Base-by-base conservation (phyloP, 2,888 invertebrate species). In the Drosophila subquinaria region DNA sequence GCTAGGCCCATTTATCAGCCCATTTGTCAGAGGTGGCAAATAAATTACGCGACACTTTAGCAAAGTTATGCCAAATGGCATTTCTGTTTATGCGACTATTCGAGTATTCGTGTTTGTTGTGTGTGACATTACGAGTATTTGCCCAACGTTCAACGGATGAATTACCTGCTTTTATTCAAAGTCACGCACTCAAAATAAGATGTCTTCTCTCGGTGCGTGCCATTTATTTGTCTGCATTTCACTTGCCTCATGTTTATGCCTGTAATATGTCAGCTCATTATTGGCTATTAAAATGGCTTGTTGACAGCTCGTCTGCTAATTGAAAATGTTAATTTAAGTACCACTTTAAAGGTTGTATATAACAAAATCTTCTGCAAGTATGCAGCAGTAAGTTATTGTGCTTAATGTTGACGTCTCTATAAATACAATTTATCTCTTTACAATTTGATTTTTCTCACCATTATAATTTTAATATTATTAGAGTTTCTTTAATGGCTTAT, bases 121-220 rank as follows among this genome's bases (percentile, higher is more conserved):
- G 15, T 59, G 42, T 50, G 53, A 53, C 73, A 72, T 62, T 72
- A 68, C 11, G 48, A 15, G 23, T 35, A 23, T 68, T 62, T 43
- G 62, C 61, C 52, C 27, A 42, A 33, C 23, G 66, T 36, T 56
- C 59, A 45, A 33, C 23, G 30, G 48, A 56, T 62, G 40, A 74
- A 77, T 73, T 75, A 66, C 78, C 74, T 67, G 67, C 50, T 43
- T 57, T 36, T 57, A 73, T 55, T 40, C 45, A 72, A 51, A 72
- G 74, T 74, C 74, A 74, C 78, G 74, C 73, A 77, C 53, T 47
- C 61, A n/a, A 23, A 77, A 55, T 77, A 57, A 72, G 78, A 61
- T 57, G 73, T 69, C 61, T 56, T 40, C 17, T 15, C 11, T 15
- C 6, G 15, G 10, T 23, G 66, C 61, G 76, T 73, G 60, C 15